Percentiles rank a stretch among this genome's conserved stretches.
Conservation (phyloP, 2,888 invertebrate species). For the Yponomeuta evonymella region DNA sequence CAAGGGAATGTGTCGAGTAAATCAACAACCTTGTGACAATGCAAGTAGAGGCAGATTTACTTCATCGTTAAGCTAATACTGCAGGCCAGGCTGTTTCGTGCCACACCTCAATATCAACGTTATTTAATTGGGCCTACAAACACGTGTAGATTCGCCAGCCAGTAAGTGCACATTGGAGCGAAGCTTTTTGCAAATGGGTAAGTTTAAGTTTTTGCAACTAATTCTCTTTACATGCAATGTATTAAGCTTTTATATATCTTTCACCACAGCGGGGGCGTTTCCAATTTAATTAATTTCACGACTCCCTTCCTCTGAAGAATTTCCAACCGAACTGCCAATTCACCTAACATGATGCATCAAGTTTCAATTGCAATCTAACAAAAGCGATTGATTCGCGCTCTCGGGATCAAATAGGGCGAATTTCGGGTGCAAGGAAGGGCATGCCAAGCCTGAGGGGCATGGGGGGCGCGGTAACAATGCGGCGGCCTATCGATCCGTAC, state of each 20-base stretch:
- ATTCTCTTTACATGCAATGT: neutral
- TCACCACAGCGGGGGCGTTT: neutral
- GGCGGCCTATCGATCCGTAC: slow-evolving; percentile 70
- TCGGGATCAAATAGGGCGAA: slow-evolving; percentile 70
- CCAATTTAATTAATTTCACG: neutral
- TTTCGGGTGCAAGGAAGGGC: slow-evolving; percentile 54
- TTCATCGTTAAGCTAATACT: neutral
- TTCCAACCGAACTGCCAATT: neutral
- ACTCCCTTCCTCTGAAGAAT: neutral
- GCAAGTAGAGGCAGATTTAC: neutral
- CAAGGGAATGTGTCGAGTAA: neutral
- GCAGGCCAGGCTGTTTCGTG: neutral
- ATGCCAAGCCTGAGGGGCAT: slow-evolving; percentile 38
- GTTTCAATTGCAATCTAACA: slow-evolving; percentile 51
- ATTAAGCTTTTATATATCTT: neutral
- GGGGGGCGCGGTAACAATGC: slow-evolving; percentile 64
- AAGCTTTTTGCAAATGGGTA: too few relatives aligned
- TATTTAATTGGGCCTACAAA: too few relatives aligned
- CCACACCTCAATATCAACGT: neutral
- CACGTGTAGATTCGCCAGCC: too few relatives aligned
- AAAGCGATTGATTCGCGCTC: slow-evolving; percentile 68
- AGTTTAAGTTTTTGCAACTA: too few relatives aligned
- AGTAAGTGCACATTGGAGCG: too few relatives aligned
- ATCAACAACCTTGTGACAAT: neutral
- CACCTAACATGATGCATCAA: slow-evolving; percentile 41